A percentile compares a stretch with the other conserved stretches of the same genome.
Evolutionary conservation across 2,888 invertebrate species (phyloP).

Genomic region (Spodoptera littoralis): DNA sequence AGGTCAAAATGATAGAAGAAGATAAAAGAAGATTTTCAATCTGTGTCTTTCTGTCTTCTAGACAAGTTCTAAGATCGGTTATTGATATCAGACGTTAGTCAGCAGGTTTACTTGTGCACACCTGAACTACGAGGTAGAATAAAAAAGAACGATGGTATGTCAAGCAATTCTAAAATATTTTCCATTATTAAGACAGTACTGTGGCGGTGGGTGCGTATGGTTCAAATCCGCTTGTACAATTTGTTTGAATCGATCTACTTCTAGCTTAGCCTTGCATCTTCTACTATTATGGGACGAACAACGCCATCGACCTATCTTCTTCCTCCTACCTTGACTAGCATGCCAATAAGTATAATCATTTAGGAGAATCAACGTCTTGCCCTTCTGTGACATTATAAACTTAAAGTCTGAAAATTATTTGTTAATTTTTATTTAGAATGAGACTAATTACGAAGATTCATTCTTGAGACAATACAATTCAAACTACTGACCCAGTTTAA

Average conservation of each 20-base stretch:
- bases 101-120: not conserved
- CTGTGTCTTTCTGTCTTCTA: too few relatives aligned
- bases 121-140: not conserved
- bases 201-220: conserved; percentile 36
- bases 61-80: not conserved
- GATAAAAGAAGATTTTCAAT: too few relatives aligned
- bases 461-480: too few relatives aligned
- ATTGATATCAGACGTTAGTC: not conserved
- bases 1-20: too few relatives aligned
- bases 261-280: conserved; percentile 41
- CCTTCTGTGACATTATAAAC: conserved; percentile 49
- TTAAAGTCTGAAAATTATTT: conserved; percentile 34
- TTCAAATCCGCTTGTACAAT: conserved; percentile 36
- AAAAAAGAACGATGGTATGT: not conserved
- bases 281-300: conserved; percentile 40
- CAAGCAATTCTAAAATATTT: conserved; percentile 33
- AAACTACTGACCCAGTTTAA: too few relatives aligned
- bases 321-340: conserved; percentile 22
- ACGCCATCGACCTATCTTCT: conserved; percentile 30
- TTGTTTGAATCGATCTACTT: conserved; percentile 22
- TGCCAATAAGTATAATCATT: conserved; percentile 54
- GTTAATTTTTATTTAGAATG: too few relatives aligned
- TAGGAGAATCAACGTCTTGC: conserved; percentile 52
- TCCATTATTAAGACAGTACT: conserved; percentile 26
- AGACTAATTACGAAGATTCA: too few relatives aligned